Evolutionary conservation across 2,888 invertebrate genomes (phyloP).

Genomic region (Yponomeuta plumbellus): DNA sequence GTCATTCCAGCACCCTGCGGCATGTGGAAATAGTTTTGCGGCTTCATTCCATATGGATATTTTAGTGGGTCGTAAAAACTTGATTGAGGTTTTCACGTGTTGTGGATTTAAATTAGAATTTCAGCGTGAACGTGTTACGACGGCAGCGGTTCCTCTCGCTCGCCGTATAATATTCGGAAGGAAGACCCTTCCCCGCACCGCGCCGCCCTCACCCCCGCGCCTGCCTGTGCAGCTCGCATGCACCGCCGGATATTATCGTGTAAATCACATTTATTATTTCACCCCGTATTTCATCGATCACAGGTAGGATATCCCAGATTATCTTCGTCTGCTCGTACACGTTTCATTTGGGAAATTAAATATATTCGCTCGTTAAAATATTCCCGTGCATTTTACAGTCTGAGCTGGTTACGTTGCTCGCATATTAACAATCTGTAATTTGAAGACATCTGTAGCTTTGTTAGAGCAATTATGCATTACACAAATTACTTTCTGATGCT

Average conservation of each 20-base stretch:
- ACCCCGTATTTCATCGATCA: constrained; percentile 38
- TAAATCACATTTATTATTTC: constrained; percentile 68
- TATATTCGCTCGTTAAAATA: neutral
- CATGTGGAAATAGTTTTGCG: constrained; percentile 11
- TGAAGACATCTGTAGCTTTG: neutral
- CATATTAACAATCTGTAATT: neutral
- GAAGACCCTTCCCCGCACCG: constrained; percentile 30
- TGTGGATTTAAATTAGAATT: constrained; percentile 45
- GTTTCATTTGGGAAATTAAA: neutral
- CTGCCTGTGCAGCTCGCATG: constrained; percentile 46
- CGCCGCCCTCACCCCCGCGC: constrained; percentile 22
- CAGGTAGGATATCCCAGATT: constrained; percentile 1
- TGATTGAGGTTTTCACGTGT: constrained; percentile 36
- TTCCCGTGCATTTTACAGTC: neutral
- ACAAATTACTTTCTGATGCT: neutral
- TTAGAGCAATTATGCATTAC: neutral
- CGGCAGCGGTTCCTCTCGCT: neutral
- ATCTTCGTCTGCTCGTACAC: constrained; percentile 1
- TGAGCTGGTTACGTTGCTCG: neutral
- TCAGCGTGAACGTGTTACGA: constrained; percentile 26
- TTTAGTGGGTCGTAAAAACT: constrained; percentile 35
- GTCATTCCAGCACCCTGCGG: constrained; percentile 1
- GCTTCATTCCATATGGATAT: constrained; percentile 23
- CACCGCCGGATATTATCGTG: constrained; percentile 67
- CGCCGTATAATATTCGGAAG: constrained; percentile 37